Base-by-base conservation (phyloP, 2,888 invertebrate genomes). In the Melangyna quadrimaculata region DNA sequence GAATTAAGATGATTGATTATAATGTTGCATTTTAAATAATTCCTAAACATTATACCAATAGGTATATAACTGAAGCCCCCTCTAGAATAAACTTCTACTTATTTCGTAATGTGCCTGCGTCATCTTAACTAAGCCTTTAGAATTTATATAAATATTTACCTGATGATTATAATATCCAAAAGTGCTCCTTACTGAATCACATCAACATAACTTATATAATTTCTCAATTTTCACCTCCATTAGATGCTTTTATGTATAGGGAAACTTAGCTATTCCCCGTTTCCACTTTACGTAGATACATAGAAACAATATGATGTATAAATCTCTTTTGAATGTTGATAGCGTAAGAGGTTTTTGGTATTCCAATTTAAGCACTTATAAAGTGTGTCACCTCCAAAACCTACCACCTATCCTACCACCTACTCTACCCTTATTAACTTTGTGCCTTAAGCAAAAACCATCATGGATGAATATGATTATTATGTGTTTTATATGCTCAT, bases 391-490 rank as follows among this genome's bases (percentile, higher is more conserved):
- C n/a, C n/a, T n/a, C 19, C 27, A 14, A 8, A 51, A 10, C 29
- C 17, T 19, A 10, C 35, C 19, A 51, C 19, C 9, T 57, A 10
- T 5, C 3, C 12, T 14, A n/a, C n/a, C n/a, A n/a, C n/a, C n/a
- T n/a, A 35, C 29, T 37, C n/a, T 57, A 2, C 24, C 40, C 53
- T 75, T 79, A 79, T 84, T 67, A 75, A 72, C 78, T 75, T 29
- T 51, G 22, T 37, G 79, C 79, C 71, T 75, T 67, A 70, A 71
- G 75, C 72, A 70, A 78, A n/a, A 75, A 75, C 51, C 71, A 83
- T 27, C 51, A 51, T 84, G n/a, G n/a, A n/a, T n/a, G 84, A 79
- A 84, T 84, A 84, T 74, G 69, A 83, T 84, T 84, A 84, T 79
- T 53, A 79, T 74, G 74, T 79, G 65, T 70, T 70, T 55, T 69